phyloP scores from a whole-genome alignment of 2,888 invertebrate genomes.

The Tipula unca region DNA sequence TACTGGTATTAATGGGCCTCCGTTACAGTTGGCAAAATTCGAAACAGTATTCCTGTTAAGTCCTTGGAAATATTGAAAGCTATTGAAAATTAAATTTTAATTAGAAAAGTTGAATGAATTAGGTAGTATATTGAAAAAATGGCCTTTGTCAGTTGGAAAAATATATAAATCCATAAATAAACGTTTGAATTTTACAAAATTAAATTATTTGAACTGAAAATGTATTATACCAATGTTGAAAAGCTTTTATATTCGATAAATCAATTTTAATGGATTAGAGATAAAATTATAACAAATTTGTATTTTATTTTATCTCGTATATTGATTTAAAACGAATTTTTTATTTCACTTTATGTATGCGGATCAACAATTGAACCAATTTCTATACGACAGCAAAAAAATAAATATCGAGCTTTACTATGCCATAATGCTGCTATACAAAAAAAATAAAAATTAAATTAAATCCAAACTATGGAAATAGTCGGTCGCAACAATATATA shows the following conservation, averaged over 20 bases:
- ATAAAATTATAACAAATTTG: background rate
- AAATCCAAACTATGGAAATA: background rate
- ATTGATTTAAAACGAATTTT: background rate
- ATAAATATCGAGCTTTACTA: background rate
- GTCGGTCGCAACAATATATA: background rate
- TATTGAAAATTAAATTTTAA: too few relatives aligned
- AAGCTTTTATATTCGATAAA: background rate
- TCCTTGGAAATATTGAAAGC: too few relatives aligned
- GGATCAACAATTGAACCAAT: background rate
- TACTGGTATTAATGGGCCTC: too few relatives aligned
- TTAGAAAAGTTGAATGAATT: too few relatives aligned
- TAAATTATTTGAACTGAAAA: background rate
- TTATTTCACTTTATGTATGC: background rate
- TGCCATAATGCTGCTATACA: too few relatives aligned
- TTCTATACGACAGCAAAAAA: background rate
- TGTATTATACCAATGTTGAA: background rate
- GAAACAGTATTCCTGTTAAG: too few relatives aligned
- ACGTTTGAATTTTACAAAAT: background rate
- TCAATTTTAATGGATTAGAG: background rate
- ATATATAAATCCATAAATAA: too few relatives aligned
- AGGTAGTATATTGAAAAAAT: too few relatives aligned
- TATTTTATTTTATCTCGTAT: background rate
- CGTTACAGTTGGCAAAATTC: too few relatives aligned
- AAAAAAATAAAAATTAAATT: too few relatives aligned
- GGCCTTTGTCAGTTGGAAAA: too few relatives aligned